Conservation (phyloP, 2,888 invertebrate genomes). For the Tuta absoluta region DNA sequence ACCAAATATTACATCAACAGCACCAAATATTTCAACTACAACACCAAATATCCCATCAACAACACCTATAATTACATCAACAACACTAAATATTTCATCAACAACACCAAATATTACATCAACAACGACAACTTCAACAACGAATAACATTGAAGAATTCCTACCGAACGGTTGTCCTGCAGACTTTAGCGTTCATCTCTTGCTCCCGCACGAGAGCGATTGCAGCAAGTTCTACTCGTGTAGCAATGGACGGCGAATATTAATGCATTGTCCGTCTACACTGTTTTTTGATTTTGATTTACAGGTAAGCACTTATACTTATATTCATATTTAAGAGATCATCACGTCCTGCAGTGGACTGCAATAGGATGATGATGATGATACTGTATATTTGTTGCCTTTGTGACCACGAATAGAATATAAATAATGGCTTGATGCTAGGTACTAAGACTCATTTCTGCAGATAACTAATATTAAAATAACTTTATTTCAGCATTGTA, state of each 20-base stretch:
- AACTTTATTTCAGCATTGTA: constrained; percentile 37
- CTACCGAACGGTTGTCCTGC: constrained; percentile 38
- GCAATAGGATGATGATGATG: too few species aligned
- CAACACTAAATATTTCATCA: not conserved
- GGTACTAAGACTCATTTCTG: too few species aligned
- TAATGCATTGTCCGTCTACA: constrained; percentile 44
- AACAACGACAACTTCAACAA: not conserved
- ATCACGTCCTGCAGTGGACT: too few species aligned
- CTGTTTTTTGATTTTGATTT: constrained; percentile 47
- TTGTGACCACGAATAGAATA: too few species aligned
- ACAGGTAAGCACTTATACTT: constrained; percentile 48
- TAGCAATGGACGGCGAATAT: constrained; percentile 45
- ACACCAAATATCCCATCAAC: not conserved
- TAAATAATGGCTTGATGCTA: too few species aligned
- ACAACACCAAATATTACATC: not conserved
- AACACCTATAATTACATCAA: not conserved
- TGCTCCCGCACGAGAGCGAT: constrained; percentile 54
- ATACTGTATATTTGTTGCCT: too few species aligned
- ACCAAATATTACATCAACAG: constrained; percentile 1
- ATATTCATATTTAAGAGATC: not conserved
- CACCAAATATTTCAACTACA: not conserved
- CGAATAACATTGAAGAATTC: not conserved
- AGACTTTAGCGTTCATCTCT: constrained; percentile 41
- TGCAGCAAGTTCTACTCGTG: constrained; percentile 56
- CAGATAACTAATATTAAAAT: too few species aligned